These are phyloP conservation scores for Eudasyphora cyanicolor DNA, from an alignment of 2,888 invertebrate species.

Conservation along the genomic window DNA sequence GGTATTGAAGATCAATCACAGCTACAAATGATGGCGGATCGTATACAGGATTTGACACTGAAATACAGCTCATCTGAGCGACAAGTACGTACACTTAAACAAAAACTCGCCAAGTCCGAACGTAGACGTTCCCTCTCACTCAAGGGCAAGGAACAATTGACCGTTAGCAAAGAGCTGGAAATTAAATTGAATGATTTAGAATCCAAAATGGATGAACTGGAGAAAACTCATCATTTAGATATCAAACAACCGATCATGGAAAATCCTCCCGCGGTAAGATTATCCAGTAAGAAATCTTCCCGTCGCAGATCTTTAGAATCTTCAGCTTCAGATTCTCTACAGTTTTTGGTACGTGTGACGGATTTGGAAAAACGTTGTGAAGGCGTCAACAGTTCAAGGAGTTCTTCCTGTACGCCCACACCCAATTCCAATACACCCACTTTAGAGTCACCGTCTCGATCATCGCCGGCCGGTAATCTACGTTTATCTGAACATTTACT, in stretches of 20 bases:
- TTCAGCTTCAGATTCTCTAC: constrained; percentile 88
- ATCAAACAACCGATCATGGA: constrained; percentile 37
- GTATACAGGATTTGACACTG: constrained; percentile 90
- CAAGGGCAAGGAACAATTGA: constrained; percentile 90
- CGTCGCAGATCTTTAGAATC: constrained; percentile 87
- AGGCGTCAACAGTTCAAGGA: constrained; percentile 79
- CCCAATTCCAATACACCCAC: constrained; percentile 66
- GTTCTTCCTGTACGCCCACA: constrained; percentile 75
- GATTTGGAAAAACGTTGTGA: constrained; percentile 89
- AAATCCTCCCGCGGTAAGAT: constrained; percentile 30
- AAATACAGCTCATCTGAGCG: constrained; percentile 91
- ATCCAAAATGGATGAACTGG: constrained; percentile 87
- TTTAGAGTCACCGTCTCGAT: constrained; percentile 60
- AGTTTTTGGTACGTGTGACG: constrained; percentile 88
- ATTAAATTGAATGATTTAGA: constrained; percentile 91
- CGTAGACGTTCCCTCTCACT: constrained; percentile 90
- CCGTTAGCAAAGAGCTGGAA: constrained; percentile 91
- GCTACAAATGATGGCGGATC: constrained; percentile 89
- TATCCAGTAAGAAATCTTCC: constrained; percentile 68
- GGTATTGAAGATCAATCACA: constrained; percentile 85
- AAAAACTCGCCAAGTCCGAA: constrained; percentile 89
- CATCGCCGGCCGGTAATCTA: constrained; percentile 70
- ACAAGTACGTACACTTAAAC: constrained; percentile 89
- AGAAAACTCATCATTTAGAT: constrained; percentile 76
- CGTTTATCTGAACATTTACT: constrained; percentile 82